A percentile compares a stretch with the other conserved stretches of the same genome.
Conservation (phyloP, 2,113 vertebrate species). For the Herpetotheres cachinnans region DNA sequence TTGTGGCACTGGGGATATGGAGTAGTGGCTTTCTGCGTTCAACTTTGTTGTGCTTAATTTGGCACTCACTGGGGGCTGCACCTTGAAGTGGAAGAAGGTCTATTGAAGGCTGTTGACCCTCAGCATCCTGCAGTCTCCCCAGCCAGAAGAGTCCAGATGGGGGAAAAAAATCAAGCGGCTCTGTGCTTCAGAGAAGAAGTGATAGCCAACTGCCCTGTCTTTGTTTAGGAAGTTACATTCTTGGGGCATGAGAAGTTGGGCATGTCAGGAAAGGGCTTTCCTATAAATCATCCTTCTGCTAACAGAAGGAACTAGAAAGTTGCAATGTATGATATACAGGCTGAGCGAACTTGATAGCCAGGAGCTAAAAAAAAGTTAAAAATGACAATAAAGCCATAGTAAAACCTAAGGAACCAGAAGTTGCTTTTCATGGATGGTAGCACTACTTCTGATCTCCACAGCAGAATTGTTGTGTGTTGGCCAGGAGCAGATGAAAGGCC, state of each 20-base stretch:
- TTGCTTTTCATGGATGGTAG: neutral
- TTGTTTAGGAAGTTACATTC: neutral
- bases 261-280: constrained; percentile 35
- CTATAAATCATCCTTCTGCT: constrained; percentile 17
- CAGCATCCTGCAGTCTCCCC: neutral
- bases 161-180: neutral
- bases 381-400: neutral
- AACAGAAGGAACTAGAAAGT: neutral
- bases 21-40: neutral
- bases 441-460: neutral
- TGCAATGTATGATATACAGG: neutral
- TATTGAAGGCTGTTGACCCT: neutral
- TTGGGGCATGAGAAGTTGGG: neutral
- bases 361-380: neutral
- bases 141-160: neutral
- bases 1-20: neutral
- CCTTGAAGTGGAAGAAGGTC: neutral
- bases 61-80: neutral
- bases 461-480: neutral
- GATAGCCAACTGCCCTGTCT: neutral
- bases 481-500: neutral
- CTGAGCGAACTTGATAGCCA: neutral
- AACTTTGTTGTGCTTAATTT: neutral
- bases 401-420: neutral
- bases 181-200: neutral